Base-by-base conservation (phyloP, 2,113 vertebrate species). In the Caretta caretta region DNA sequence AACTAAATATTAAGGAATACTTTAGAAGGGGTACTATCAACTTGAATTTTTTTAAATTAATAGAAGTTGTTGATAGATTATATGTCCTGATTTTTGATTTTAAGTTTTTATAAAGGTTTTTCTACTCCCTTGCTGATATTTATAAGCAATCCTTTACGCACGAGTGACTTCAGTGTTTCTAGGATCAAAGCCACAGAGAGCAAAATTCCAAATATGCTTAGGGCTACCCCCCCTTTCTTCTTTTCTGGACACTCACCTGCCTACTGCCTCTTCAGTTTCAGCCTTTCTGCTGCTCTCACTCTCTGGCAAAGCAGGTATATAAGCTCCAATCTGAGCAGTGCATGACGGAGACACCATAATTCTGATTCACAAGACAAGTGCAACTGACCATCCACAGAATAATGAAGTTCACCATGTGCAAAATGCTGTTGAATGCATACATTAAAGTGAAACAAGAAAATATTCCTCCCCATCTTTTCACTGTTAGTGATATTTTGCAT, bases 391-490 rank as follows among this genome's bases (percentile, higher is more conserved):
- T 17, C n/a, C 85, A 83, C 83, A 90, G 16, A 19, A n/a, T 22
- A 87, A 4, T 6, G 16, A 91, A 6, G 48, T 4, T 86, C 38
- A 17, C 49, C 19, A 84, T 1, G 57, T 48, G 24, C 5, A 69
- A 92, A 82, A 0, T 54, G 4, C 20, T 59, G 0, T 17, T 80
- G 38, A 27, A 2, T 86, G 2, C 24, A 46, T 10, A 20, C 24
- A 24, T 75, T 56, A n/a, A 20, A 82, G n/a, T 72, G 65, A 82
- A 90, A 88, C 29, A 46, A 12, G 3, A 90, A 90, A 65, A 0
- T 20, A 16, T 69, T 49, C 10, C 50, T 14, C 1, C 0, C 2
- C 4, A 22, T 72, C 8, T 49, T 2, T 69, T 13, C 75, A 46
- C 6, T 29, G 11, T 48, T 27, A 29, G 24, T 78, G 75, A 78